These are phyloP conservation scores for Pseudococcus longispinus DNA, from an alignment of 2,888 invertebrate species.

Conservation along the genomic window DNA sequence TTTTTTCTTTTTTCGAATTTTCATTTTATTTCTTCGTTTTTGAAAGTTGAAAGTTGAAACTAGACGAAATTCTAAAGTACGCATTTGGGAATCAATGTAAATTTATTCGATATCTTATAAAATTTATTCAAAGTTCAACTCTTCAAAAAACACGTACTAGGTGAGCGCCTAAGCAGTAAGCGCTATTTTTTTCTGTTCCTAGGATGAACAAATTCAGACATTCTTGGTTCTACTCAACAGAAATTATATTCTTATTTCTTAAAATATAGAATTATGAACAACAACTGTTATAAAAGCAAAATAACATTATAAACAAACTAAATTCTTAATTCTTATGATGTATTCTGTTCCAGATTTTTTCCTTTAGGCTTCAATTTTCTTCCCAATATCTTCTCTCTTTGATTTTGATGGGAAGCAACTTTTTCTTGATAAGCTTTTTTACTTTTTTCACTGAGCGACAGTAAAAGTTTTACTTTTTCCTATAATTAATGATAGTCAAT, in stretches of 20 bases:
- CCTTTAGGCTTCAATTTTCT: constrained; percentile 59
- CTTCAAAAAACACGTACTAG: no score
- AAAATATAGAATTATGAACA: neutral
- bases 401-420: constrained; percentile 57
- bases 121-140: no score
- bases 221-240: no score
- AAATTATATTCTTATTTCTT: neutral
- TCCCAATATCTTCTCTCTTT: constrained; percentile 53
- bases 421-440: constrained; percentile 56
- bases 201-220: no score
- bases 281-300: neutral
- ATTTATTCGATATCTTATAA: neutral
- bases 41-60: no score
- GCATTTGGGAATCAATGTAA: no score
- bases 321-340: neutral
- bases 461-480: constrained; percentile 60
- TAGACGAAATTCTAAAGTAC: no score
- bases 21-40: neutral
- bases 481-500: constrained; percentile 58
- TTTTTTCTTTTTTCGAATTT: neutral
- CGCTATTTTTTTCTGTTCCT: no score
- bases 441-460: constrained; percentile 61
- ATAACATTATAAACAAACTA: neutral
- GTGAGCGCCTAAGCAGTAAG: no score
- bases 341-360: constrained; percentile 40